phyloP scores from a whole-genome alignment of 2,113 vertebrate species.

The Vanacampus margaritifer region DNA sequence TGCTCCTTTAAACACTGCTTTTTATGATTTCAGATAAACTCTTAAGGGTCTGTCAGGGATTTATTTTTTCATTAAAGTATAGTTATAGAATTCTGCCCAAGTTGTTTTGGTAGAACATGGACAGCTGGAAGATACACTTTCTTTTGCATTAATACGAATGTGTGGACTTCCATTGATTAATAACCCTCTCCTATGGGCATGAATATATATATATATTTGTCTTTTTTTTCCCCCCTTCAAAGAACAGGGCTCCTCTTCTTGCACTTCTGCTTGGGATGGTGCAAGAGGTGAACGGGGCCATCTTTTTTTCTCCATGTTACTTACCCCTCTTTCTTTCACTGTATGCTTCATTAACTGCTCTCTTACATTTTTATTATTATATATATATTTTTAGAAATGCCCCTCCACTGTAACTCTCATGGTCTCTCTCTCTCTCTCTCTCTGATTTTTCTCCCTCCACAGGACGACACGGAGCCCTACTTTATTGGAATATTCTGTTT shows the following conservation, averaged over 20 bases:
- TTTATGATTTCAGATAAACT: no score
- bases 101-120: neutral
- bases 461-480: slow-evolving; percentile 98
- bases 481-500: slow-evolving; percentile 99
- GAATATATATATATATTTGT: slow-evolving; percentile 28
- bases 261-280: slow-evolving; percentile 14
- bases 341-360: slow-evolving; percentile 58
- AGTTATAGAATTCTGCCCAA: neutral
- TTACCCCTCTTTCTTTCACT: slow-evolving; percentile 29
- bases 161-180: neutral
- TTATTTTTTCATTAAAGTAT: no score
- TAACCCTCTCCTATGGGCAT: slow-evolving; percentile 9
- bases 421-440: slow-evolving; percentile 35
- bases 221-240: neutral
- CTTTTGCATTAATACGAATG: slow-evolving; percentile 3
- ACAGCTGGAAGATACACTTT: neutral
- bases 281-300: slow-evolving; percentile 38
- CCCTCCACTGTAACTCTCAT: slow-evolving; percentile 26
- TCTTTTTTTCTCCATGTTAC: slow-evolving; percentile 26
- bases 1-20: no score
- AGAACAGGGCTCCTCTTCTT: slow-evolving; percentile 7
- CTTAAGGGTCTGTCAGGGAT: no score
- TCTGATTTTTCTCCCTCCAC: slow-evolving; percentile 42
- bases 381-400: slow-evolving; percentile 39
- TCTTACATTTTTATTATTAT: slow-evolving; percentile 21